These are phyloP conservation scores for Amphiprion percula DNA, from an alignment of 2,113 vertebrate species.

Conservation along the genomic window DNA sequence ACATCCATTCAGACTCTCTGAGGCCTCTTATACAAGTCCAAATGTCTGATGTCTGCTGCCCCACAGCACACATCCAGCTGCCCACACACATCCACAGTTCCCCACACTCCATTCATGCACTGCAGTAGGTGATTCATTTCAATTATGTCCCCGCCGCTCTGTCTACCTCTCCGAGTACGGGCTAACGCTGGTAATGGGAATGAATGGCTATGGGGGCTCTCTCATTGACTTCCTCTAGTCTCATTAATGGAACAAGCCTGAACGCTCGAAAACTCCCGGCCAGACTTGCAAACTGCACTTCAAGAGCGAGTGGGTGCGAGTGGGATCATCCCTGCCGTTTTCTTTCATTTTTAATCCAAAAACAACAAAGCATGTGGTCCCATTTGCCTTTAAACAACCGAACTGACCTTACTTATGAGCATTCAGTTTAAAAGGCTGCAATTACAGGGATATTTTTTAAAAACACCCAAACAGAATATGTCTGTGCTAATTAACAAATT, in stretches of 20 bases:
- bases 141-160: conserved; percentile 54
- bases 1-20: neutral
- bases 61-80: conserved; percentile 8
- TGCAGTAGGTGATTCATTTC: conserved; percentile 65
- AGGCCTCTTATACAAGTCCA: conserved; percentile 2
- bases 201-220: conserved; percentile 58
- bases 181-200: conserved; percentile 71
- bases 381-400: neutral
- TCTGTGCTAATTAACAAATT: neutral
- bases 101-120: conserved; percentile 18
- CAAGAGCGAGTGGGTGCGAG: neutral
- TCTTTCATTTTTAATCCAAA: neutral
- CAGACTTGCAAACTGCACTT: conserved; percentile 22
- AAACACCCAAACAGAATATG: neutral
- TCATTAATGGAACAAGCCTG: conserved; percentile 69
- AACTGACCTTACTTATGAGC: neutral
- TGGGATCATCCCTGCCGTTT: neutral
- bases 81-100: conserved; percentile 7
- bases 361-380: neutral
- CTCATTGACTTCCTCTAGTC: conserved; percentile 71
- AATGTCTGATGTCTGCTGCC: conserved; percentile 27
- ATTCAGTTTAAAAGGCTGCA: neutral
- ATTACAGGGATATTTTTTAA: neutral
- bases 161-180: conserved; percentile 41
- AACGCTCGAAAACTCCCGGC: conserved; percentile 48